phyloP scores from a whole-genome alignment of 1,140 invertebrate species.

The Pseudomyrmex cubaensis region DNA sequence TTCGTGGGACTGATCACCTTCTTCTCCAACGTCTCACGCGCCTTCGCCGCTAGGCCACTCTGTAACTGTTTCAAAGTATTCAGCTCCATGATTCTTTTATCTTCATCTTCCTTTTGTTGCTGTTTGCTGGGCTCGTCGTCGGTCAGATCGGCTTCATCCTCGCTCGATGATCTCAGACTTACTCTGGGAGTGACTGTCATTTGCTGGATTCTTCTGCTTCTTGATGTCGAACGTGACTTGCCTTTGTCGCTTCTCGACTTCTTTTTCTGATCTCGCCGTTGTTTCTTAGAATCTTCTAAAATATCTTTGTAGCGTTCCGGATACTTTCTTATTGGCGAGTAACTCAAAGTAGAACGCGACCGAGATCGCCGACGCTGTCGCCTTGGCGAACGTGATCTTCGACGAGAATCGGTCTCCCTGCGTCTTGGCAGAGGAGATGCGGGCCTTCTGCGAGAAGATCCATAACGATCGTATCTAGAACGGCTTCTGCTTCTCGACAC shows the following conservation, averaged over 20 bases:
- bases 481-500: conserved; percentile 78
- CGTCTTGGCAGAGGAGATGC: conserved; percentile 58
- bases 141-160: conserved; percentile 87
- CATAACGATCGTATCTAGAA: conserved; percentile 77
- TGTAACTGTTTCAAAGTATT: conserved; percentile 88
- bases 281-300: conserved; percentile 78
- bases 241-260: conserved; percentile 67
- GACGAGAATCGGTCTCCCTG: conserved; percentile 61
- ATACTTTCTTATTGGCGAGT: conserved; percentile 88
- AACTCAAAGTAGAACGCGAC: conserved; percentile 86
- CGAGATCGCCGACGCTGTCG: conserved; percentile 71
- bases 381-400: conserved; percentile 68
- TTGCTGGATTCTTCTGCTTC: conserved; percentile 76
- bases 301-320: conserved; percentile 88
- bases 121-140: conserved; percentile 84
- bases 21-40: conserved; percentile 84
- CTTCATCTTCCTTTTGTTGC: conserved; percentile 79
- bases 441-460: conserved; percentile 66
- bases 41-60: conserved; percentile 88
- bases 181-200: conserved; percentile 84
- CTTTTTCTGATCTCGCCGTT: conserved; percentile 78
- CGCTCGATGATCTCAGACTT: conserved; percentile 88
- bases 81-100: conserved; percentile 85
- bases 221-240: conserved; percentile 78
- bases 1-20: conserved; percentile 80